Conservation (phyloP, 2,888 invertebrate genomes). For the Agonopterix heracliana region DNA sequence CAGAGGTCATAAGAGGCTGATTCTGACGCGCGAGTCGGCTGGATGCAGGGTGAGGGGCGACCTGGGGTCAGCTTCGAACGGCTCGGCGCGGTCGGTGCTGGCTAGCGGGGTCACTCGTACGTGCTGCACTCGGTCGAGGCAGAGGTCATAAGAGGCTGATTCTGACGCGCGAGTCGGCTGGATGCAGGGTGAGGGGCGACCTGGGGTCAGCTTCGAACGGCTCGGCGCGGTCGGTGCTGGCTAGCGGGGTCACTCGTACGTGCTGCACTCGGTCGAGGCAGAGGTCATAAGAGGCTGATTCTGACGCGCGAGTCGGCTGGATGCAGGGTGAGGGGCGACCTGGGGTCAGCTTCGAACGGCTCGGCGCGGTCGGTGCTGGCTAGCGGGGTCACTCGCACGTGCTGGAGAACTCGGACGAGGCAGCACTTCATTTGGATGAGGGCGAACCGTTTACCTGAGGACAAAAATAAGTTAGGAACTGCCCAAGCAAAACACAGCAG, state of each 20-base stretch:
- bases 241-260: slow-evolving; percentile 19
- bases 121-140: slow-evolving; percentile 43
- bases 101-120: slow-evolving; percentile 35
- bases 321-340: slow-evolving; percentile 57
- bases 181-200: slow-evolving; percentile 58
- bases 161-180: slow-evolving; percentile 49
- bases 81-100: slow-evolving; percentile 23
- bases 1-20: slow-evolving; percentile 56
- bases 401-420: slow-evolving; percentile 43
- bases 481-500: too few species aligned
- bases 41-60: slow-evolving; percentile 61
- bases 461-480: neutral
- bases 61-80: slow-evolving; percentile 52
- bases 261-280: too few species aligned
- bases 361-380: slow-evolving; percentile 26
- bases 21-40: slow-evolving; percentile 45
- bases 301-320: slow-evolving; percentile 51
- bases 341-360: slow-evolving; percentile 55
- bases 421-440: slow-evolving; percentile 68
- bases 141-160: slow-evolving; percentile 53
- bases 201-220: slow-evolving; percentile 56
- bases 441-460: slow-evolving; percentile 62
- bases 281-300: slow-evolving; percentile 53
- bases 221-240: slow-evolving; percentile 16
- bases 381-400: slow-evolving; percentile 32